phyloP scores from a whole-genome alignment of 2,113 vertebrate genomes.

The Rhabdornis inornatus region DNA sequence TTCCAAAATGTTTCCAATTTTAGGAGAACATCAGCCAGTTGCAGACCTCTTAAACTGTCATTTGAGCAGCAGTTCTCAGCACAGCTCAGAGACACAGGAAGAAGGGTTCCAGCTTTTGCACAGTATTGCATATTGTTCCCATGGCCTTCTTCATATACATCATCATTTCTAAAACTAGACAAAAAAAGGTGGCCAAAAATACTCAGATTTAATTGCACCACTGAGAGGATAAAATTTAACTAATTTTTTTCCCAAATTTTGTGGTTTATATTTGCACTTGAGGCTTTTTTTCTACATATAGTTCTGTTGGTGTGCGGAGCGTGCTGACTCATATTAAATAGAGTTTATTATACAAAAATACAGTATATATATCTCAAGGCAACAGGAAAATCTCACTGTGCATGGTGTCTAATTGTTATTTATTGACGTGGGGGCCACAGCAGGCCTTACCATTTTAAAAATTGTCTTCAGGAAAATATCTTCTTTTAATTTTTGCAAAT shows the following conservation, averaged over 20 bases:
- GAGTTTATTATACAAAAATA: neutral
- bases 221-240: neutral
- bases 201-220: neutral
- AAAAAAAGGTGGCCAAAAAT: neutral
- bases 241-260: neutral
- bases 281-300: neutral
- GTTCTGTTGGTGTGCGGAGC: neutral
- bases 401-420: slow-evolving; percentile 6
- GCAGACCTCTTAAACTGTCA: neutral
- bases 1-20: neutral
- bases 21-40: neutral
- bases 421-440: neutral
- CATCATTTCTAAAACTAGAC: neutral
- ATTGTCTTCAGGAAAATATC: neutral
- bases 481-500: slow-evolving; percentile 38
- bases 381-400: neutral
- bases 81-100: neutral
- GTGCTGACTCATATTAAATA: neutral
- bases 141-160: neutral
- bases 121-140: neutral
- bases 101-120: neutral
- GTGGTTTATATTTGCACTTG: neutral
- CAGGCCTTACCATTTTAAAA: neutral
- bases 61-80: neutral
- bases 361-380: neutral